These are phyloP conservation scores for Drosophila greeni DNA, from an alignment of 2,888 invertebrate species.

Conservation along the genomic window DNA sequence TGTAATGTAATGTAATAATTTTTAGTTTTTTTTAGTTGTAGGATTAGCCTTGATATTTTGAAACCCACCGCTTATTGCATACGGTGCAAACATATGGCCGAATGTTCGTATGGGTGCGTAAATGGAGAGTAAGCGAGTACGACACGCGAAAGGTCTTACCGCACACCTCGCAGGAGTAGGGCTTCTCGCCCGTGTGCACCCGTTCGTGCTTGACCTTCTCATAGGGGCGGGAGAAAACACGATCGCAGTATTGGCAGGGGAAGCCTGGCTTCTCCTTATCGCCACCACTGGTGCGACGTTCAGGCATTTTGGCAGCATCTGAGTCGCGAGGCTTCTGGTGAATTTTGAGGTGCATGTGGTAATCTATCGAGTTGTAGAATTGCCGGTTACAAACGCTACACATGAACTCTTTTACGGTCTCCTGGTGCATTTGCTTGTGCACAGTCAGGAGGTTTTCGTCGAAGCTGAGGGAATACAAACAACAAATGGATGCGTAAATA, in stretches of 20 bases:
- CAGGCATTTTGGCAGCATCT: conserved; percentile 5
- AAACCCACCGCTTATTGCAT: conserved; percentile 82
- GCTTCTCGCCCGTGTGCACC: conserved; percentile 90
- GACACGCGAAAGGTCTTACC: conserved; percentile 89
- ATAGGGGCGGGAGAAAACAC: conserved; percentile 86
- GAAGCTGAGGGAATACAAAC: conserved; percentile 57
- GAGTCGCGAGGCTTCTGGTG: conserved; percentile 78
- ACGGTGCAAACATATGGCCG: conserved; percentile 87
- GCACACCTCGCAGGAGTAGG: conserved; percentile 88
- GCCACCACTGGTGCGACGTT: background rate
- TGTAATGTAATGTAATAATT: conserved; percentile 54
- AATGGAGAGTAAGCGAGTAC: conserved; percentile 88
- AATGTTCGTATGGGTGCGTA: conserved; percentile 88
- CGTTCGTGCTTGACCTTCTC: conserved; percentile 91
- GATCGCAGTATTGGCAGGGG: conserved; percentile 85
- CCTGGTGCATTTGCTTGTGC: conserved; percentile 84
- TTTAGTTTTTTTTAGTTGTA: too few species aligned
- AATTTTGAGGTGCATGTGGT: conserved; percentile 87
- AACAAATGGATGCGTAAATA: background rate
- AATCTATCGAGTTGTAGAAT: conserved; percentile 83
- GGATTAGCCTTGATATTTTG: background rate
- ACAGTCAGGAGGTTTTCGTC: conserved; percentile 77
- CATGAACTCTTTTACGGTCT: conserved; percentile 79
- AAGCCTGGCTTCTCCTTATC: conserved; percentile 77
- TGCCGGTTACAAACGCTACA: conserved; percentile 87